Percentiles rank a stretch among this genome's conserved stretches.
phyloP scores from a whole-genome alignment of 2,113 vertebrate species.

The Hippolais icterina region DNA sequence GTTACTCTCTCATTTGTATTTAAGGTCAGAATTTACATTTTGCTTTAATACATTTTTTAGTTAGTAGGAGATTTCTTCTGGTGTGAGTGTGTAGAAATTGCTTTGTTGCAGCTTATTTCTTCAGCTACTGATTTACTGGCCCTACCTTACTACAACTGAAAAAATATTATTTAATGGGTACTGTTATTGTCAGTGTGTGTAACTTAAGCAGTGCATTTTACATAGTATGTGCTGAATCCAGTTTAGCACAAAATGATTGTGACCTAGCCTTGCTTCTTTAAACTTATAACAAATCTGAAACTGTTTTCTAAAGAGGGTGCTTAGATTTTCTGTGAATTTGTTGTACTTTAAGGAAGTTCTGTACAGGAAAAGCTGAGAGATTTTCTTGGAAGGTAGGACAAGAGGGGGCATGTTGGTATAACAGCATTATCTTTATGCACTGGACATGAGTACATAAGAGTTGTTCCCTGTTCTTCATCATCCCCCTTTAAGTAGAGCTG shows the following conservation, averaged over 20 bases:
- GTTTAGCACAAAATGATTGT: background rate
- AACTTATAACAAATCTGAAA: background rate
- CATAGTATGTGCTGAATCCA: background rate
- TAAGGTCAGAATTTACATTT: background rate
- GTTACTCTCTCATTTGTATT: background rate
- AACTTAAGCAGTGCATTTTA: background rate
- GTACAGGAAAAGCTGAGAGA: background rate
- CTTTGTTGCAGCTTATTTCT: background rate
- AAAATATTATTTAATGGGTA: background rate
- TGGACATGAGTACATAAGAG: background rate
- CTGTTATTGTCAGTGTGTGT: background rate
- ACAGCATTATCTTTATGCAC: background rate
- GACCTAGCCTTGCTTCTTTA: background rate
- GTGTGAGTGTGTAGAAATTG: background rate
- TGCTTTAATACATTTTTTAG: background rate
- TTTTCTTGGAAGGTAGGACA: background rate
- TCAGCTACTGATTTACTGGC: background rate
- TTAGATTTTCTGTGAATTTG: background rate
- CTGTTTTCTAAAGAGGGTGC: background rate
- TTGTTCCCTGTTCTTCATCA: background rate
- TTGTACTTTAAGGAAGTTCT: background rate
- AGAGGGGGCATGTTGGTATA: background rate
- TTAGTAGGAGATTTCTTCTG: background rate
- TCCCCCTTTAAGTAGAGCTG: background rate
- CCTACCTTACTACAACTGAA: background rate